These are phyloP conservation scores for Dryadula phaetusa DNA, from an alignment of 2,888 invertebrate genomes.

Conservation along the genomic window DNA sequence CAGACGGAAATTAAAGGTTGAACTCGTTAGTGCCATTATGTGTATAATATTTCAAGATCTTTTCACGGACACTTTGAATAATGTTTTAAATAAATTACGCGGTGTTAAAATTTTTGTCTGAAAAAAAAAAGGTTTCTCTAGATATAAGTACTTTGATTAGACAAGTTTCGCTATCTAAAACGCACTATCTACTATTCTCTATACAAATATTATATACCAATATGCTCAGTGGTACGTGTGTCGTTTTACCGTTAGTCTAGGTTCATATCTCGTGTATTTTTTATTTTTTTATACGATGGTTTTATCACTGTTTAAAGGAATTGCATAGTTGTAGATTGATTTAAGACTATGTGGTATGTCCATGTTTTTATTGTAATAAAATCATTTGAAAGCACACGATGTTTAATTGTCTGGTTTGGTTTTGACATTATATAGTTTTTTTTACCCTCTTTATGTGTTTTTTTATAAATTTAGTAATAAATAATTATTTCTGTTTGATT, in stretches of 20 bases:
- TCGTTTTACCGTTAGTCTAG: conserved; percentile 16
- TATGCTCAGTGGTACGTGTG: background rate
- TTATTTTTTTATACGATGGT: conserved; percentile 30
- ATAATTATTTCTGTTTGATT: too few species aligned
- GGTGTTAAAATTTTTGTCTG: too few species aligned
- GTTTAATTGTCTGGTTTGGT: conserved; percentile 62
- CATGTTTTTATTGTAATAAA: conserved; percentile 71
- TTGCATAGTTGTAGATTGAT: conserved; percentile 56
- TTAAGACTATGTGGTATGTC: conserved; percentile 52
- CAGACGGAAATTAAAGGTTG: background rate
- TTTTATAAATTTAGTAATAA: too few species aligned
- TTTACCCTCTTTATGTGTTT: background rate
- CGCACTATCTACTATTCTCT: conserved; percentile 8
- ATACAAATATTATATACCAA: background rate
- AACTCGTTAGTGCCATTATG: conserved; percentile 7
- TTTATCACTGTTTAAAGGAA: conserved; percentile 50
- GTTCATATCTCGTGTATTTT: conserved; percentile 28
- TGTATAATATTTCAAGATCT: background rate
- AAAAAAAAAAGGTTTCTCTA: background rate
- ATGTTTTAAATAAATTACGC: too few species aligned
- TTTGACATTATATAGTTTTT: conserved; percentile 47
- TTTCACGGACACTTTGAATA: background rate
- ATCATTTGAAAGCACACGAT: conserved; percentile 62
- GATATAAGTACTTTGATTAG: background rate
- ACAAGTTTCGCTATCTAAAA: background rate